Percentiles rank a stretch among this genome's conserved stretches.
Conservation (phyloP, 2,888 invertebrate species). For the Oscheius sp. region DNA sequence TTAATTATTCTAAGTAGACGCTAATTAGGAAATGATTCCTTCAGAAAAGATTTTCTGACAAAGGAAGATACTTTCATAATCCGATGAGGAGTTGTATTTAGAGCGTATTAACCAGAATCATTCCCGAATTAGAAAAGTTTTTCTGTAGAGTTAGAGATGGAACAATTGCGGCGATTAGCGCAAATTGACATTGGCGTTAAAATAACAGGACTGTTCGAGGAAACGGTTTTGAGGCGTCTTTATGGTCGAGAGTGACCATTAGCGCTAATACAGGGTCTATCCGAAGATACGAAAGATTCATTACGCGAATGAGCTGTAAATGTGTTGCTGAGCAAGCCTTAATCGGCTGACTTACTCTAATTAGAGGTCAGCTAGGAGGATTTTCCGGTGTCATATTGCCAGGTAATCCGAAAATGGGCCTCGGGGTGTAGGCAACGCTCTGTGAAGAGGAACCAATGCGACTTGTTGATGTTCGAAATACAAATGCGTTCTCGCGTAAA, state of each 20-base stretch:
- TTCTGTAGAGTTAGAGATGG: neutral
- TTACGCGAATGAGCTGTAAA: constrained; percentile 24
- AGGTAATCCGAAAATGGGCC: constrained; percentile 27
- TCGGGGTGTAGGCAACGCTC: neutral
- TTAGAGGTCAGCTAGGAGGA: constrained; percentile 25
- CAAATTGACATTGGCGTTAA: constrained; percentile 29
- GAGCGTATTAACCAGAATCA: no score
- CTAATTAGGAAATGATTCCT: neutral
- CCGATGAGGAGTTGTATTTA: no score
- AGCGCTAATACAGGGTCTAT: neutral
- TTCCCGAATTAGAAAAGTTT: no score
- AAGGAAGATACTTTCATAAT: neutral
- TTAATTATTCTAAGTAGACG: constrained; percentile 7
- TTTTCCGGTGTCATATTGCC: constrained; percentile 22
- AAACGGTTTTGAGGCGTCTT: constrained; percentile 18
- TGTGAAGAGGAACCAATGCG: no score
- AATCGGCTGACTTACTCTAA: constrained; percentile 23
- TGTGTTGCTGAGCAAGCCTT: constrained; percentile 1
- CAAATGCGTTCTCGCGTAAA: neutral
- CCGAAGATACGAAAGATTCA: no score
- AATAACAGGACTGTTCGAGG: constrained; percentile 21
- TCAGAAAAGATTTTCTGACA: neutral
- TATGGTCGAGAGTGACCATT: constrained; percentile 12
- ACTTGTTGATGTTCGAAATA: neutral
- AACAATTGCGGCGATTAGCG: constrained; percentile 25